phyloP scores from a whole-genome alignment of 1,140 invertebrate genomes.

The Zaprionus kolodkinae region DNA sequence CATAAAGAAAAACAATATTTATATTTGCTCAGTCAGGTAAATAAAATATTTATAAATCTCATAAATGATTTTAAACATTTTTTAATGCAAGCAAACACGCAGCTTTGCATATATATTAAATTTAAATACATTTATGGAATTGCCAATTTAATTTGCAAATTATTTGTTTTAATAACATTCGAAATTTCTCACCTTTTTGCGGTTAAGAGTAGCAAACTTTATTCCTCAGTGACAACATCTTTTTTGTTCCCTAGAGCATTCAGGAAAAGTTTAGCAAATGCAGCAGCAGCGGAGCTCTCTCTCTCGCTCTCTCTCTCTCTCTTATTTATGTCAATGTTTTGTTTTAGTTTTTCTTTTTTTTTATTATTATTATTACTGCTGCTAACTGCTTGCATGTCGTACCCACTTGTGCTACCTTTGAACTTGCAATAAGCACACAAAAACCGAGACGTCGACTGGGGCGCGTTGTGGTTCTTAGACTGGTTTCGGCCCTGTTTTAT shows the following conservation, averaged over 20 bases:
- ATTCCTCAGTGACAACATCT: constrained; percentile 39
- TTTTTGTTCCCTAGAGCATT: constrained; percentile 51
- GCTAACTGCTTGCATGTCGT: constrained; percentile 70
- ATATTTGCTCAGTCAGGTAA: not conserved
- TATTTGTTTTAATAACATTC: not conserved
- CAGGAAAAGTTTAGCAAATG: constrained; percentile 63
- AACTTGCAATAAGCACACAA: constrained; percentile 70
- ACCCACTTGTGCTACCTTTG: constrained; percentile 76
- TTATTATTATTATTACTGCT: constrained; percentile 34
- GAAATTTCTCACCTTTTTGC: constrained; percentile 13
- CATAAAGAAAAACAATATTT: not conserved
- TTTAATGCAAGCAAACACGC: not conserved
- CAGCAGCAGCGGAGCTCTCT: constrained; percentile 33
- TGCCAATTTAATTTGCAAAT: not conserved
- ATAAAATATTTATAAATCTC: not conserved
- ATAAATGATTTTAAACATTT: not conserved
- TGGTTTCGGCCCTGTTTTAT: constrained; percentile 60
- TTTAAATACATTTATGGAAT: not conserved
- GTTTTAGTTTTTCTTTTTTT: constrained; percentile 57
- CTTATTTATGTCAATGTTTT: constrained; percentile 81
- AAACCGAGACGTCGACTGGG: constrained; percentile 54
- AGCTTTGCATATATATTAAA: not conserved
- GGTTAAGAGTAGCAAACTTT: constrained; percentile 11
- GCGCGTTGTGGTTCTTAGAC: constrained; percentile 29
- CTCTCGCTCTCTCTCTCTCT: constrained; percentile 43